phyloP scores from a whole-genome alignment of 2,888 invertebrate species.

The Phyllotreta cruciferae region DNA sequence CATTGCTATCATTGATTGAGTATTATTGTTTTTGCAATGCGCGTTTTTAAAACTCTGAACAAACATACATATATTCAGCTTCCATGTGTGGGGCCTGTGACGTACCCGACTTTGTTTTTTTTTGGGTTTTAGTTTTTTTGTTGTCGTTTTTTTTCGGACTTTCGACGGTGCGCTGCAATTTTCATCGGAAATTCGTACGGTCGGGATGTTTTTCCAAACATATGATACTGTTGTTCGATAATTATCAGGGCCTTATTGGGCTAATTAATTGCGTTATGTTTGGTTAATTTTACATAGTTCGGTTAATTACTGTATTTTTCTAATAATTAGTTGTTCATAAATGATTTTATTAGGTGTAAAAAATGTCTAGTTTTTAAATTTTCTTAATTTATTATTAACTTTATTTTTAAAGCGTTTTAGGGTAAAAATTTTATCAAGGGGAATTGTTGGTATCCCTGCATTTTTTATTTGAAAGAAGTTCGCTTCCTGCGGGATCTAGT shows the following conservation, averaged over 20 bases:
- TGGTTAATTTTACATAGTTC: too few species aligned
- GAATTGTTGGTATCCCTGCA: too few species aligned
- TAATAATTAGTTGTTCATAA: too few species aligned
- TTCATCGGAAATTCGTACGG: constrained; percentile 2
- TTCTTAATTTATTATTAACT: too few species aligned
- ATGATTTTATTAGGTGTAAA: too few species aligned
- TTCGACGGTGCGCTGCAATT: constrained; percentile 33
- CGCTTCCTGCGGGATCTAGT: too few species aligned
- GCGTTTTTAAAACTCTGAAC: constrained; percentile 63
- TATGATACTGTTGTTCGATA: constrained; percentile 13
- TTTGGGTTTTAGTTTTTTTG: constrained; percentile 40
- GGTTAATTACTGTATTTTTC: too few species aligned
- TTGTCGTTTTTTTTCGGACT: constrained; percentile 38
- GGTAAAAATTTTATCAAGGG: too few species aligned
- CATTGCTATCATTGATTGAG: constrained; percentile 63
- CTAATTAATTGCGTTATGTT: too few species aligned
- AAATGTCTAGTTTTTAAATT: too few species aligned
- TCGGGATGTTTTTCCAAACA: constrained; percentile 11
- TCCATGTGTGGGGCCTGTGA: constrained; percentile 48
- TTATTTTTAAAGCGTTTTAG: too few species aligned
- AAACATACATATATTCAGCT: constrained; percentile 53
- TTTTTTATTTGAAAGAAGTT: too few species aligned
- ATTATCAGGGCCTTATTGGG: constrained; percentile 7
- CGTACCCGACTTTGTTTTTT: constrained; percentile 49
- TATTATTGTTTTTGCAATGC: constrained; percentile 63